Evolutionary conservation across 2,113 vertebrate genomes (phyloP), one percentile per base, ranked within the genome.

Genomic region (Eretmochelys imbricata): DNA sequence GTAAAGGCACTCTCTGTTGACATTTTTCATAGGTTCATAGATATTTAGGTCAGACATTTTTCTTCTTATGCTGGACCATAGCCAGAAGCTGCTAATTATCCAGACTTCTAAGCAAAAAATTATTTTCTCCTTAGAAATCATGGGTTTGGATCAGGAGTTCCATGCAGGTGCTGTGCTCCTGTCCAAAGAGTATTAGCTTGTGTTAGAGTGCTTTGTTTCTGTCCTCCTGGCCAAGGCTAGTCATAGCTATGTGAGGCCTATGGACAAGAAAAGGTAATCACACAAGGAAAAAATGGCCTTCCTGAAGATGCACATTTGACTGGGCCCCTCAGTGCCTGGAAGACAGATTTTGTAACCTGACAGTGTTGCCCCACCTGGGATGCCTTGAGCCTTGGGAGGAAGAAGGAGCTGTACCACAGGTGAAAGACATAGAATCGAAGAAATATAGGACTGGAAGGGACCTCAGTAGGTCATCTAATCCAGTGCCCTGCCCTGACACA

Each of bases 41-140:
- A 42, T 42, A 42, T 42, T 42, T 42, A 42, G 42, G 42, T 42
- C 42, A 42, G 59, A 78, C 46, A 83, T 90, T 93, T 91, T 16
- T 46, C 38, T 95, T 50, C 59, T 91, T 65, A 85, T 65, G 50
- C 84, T 88, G 80, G 85, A 87, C 85, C 75, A 80, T 94, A 93
- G 94, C 49, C 49, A 93, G 81, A 97, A 95, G n/a, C n/a, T 95
- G 46, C 9, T 86, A 90, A 79, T 88, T 93, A 85, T 81, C 91
- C 69, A 65, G 22, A 50, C 89, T 96, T 95, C 83, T 53, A 85
- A 93, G 53, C 78, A 85, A 81, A 95, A 89, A 9, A 20, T 6
- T 14, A 12, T 75, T 93, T 17, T 59, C 89, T 87, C 89, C 35
- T 69, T n/a, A 69, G 62, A n/a, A 69, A 69, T 69, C 62, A n/a